Evolutionary conservation across 2,888 invertebrate genomes (phyloP).

Genomic region (Herminia tarsipennalis): DNA sequence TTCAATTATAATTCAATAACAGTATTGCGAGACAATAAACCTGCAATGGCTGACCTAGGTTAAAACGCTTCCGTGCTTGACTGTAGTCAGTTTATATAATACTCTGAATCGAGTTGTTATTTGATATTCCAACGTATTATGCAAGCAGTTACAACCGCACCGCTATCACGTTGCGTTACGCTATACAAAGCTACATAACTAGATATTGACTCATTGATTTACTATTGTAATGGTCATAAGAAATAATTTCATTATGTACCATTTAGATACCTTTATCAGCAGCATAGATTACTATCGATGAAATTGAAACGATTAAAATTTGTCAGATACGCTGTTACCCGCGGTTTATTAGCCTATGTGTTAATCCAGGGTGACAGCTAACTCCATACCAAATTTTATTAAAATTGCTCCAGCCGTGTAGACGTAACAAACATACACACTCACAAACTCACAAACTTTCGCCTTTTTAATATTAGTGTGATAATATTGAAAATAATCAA

Average conservation of each 20-base stretch:
- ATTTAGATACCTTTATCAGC: too few relatives aligned
- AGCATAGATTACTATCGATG: too few relatives aligned
- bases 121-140: slow-evolving; percentile 39
- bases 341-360: too few relatives aligned
- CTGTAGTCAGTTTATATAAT: slow-evolving; percentile 26
- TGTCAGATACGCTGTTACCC: not conserved
- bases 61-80: slow-evolving; percentile 29
- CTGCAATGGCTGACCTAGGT: slow-evolving; percentile 34
- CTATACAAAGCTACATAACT: slow-evolving; percentile 34
- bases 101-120: slow-evolving; percentile 29
- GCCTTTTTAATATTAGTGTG: too few relatives aligned
- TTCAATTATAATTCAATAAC: slow-evolving; percentile 26
- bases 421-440: too few relatives aligned
- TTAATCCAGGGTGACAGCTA: too few relatives aligned
- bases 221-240: slow-evolving; percentile 13
- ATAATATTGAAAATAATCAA: slow-evolving; percentile 7
- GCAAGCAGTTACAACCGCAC: slow-evolving; percentile 23
- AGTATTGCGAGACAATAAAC: slow-evolving; percentile 18
- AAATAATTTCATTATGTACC: not conserved
- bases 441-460: too few relatives aligned
- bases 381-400: too few relatives aligned
- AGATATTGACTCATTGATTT: slow-evolving; percentile 29
- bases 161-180: slow-evolving; percentile 38
- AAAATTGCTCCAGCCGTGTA: too few relatives aligned
- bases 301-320: too few relatives aligned